phyloP scores from a whole-genome alignment of 35 echinoderm and acorn worm genomes.

The Apostichopus japonicus region DNA sequence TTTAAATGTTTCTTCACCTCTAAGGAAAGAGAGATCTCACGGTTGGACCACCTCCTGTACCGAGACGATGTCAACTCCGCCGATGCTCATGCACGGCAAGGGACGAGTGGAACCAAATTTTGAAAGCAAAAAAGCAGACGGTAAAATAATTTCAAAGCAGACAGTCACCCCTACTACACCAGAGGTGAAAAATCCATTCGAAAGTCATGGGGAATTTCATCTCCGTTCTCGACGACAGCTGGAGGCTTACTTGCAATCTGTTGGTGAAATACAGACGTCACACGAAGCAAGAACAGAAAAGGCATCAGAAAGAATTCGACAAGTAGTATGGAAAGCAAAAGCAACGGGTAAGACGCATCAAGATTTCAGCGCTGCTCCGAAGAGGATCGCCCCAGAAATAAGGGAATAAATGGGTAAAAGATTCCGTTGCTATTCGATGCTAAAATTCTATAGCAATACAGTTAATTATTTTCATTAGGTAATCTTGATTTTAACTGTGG shows the following conservation, averaged over 20 bases:
- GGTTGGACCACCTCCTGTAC: slow-evolving; percentile 91
- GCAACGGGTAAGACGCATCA: slow-evolving; percentile 63
- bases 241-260: slow-evolving; percentile 71
- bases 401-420: slow-evolving; percentile 16
- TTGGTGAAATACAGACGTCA: slow-evolving; percentile 69
- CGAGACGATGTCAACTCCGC: slow-evolving; percentile 63
- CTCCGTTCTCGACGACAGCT: slow-evolving; percentile 82
- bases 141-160: not conserved
- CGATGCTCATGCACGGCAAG: slow-evolving; percentile 85
- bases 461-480: too few relatives aligned
- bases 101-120: slow-evolving; percentile 6
- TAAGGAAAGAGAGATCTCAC: slow-evolving; percentile 74
- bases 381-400: slow-evolving; percentile 57
- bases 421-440: too few relatives aligned
- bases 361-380: slow-evolving; percentile 27
- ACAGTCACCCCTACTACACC: not conserved
- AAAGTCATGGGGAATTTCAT: slow-evolving; percentile 70
- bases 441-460: too few relatives aligned
- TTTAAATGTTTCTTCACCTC: slow-evolving; percentile 14
- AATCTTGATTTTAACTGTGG: too few relatives aligned
- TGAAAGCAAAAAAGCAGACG: not conserved
- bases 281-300: slow-evolving; percentile 53
- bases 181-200: slow-evolving; percentile 84
- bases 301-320: slow-evolving; percentile 60
- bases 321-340: slow-evolving; percentile 72